These are phyloP conservation scores for Dipodomys stephensi DNA, from an alignment of 2,113 vertebrate genomes.

Conservation along the genomic window DNA sequence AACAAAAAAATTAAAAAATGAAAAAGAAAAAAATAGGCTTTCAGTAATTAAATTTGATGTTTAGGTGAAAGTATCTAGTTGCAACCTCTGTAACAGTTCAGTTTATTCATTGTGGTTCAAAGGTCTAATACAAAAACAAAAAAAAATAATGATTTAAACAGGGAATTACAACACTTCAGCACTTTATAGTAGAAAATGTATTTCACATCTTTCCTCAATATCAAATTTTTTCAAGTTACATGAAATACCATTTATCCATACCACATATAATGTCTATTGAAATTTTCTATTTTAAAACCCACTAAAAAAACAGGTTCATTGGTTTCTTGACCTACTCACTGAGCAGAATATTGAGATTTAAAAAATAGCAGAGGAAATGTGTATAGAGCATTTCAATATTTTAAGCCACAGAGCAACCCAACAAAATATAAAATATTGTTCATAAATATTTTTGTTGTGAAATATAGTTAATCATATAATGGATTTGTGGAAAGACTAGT, in stretches of 20 bases:
- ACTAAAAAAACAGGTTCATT: neutral
- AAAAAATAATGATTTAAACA: neutral
- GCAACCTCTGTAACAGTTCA: neutral
- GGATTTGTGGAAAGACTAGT: neutral
- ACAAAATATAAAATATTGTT: neutral
- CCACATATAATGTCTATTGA: neutral
- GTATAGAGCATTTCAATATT: neutral
- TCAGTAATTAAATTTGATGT: neutral
- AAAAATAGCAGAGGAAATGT: neutral
- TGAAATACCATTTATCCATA: neutral
- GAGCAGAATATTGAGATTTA: neutral
- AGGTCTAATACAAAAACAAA: neutral
- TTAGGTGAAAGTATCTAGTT: neutral
- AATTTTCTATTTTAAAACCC: neutral
- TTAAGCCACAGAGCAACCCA: neutral
- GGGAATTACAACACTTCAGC: neutral
- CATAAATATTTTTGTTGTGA: neutral
- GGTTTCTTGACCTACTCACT: neutral
- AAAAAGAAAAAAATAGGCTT: neutral
- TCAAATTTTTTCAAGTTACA: neutral
- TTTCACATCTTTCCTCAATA: neutral
- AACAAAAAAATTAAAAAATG: too few relatives aligned
- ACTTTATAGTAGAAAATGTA: neutral
- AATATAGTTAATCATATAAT: neutral
- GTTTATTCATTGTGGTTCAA: neutral